phyloP scores from a whole-genome alignment of 2,888 invertebrate genomes.

The Resseliella maxima region DNA sequence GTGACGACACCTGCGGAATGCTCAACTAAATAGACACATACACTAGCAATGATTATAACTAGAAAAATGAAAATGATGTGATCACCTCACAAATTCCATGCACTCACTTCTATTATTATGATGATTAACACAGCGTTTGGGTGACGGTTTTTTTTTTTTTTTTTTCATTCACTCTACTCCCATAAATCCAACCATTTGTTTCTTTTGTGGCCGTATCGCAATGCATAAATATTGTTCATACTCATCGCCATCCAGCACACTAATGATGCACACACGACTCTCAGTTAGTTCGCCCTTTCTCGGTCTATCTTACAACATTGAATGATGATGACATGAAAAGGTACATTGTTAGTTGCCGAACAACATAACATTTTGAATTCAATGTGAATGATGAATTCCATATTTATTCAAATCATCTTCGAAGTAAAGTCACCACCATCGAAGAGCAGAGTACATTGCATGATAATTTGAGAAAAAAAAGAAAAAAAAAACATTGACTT shows the following conservation, averaged over 20 bases:
- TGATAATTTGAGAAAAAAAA: not conserved
- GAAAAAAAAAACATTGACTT: not conserved
- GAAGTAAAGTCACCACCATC: not conserved
- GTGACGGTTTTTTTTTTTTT: not conserved
- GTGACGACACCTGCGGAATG: constrained; percentile 58
- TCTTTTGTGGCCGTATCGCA: constrained; percentile 35
- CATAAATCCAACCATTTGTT: not conserved
- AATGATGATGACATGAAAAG: constrained; percentile 29
- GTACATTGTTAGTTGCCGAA: not conserved
- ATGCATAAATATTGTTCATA: constrained; percentile 40
- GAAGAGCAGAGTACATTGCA: not conserved
- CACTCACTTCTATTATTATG: constrained; percentile 18
- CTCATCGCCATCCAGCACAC: constrained; percentile 47
- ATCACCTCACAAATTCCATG: constrained; percentile 30
- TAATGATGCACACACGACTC: constrained; percentile 54
- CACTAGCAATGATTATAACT: not conserved
- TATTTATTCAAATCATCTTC: constrained; percentile 54
- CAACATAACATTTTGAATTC: constrained; percentile 15
- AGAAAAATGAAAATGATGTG: not conserved
- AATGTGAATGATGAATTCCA: constrained; percentile 49
- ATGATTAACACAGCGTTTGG: constrained; percentile 49
- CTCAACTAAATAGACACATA: constrained; percentile 27
- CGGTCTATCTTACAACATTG: not conserved
- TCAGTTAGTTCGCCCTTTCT: not conserved
- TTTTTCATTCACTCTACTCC: not conserved